Evolutionary conservation across 2,113 vertebrate species (phyloP), one percentile per base, ranked within the genome.

Genomic region (Hassar affinis): DNA sequence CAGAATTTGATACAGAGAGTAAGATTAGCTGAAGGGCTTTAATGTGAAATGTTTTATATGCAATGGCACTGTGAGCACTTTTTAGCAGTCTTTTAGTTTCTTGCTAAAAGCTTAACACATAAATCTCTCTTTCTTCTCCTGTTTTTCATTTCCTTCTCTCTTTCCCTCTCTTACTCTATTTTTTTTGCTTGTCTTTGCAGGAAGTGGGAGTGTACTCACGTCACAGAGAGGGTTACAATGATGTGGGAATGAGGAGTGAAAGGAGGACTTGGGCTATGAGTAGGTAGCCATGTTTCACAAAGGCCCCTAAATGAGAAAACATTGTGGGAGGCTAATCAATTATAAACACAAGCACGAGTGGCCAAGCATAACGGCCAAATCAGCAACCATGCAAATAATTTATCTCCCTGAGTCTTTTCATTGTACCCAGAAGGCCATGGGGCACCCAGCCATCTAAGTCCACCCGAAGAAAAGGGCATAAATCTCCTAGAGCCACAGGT

Each of bases 261-360:
- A 62, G 69, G 33, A 80, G 66, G 64, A 47, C 33, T 80, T 18
- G 51, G 74, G 66, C 81, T 87, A 88, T 30, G 71, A 86, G 66
- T 85, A 66, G 86, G 72, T 84, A 62, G 81, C 72, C 81, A 49
- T 87, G 86, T 86, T 85, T 90, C 84, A 81, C 86, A 87, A 85
- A 86, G 82, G 82, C 81, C 74, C 54, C 82, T 84, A 88, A 90
- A 88, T 90, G 84, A 90, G 84, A 90, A 90, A 88, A 87, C 85
- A 88, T 84, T n/a, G 78, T 87, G 86, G 86, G 86, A 90, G 84
- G 80, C 86, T 88, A 86, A 86, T 90, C 87, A 90, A 88, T 88
- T 90, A 88, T 86, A 88, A 86, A 88, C 82, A 88, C 82, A 80
- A 77, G 69, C 84, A 83, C 78, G 89, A 85, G 87, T 86, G 84